Base-by-base conservation (phyloP, 2,797 vertebrate species). In the Ceryle rudis region DNA sequence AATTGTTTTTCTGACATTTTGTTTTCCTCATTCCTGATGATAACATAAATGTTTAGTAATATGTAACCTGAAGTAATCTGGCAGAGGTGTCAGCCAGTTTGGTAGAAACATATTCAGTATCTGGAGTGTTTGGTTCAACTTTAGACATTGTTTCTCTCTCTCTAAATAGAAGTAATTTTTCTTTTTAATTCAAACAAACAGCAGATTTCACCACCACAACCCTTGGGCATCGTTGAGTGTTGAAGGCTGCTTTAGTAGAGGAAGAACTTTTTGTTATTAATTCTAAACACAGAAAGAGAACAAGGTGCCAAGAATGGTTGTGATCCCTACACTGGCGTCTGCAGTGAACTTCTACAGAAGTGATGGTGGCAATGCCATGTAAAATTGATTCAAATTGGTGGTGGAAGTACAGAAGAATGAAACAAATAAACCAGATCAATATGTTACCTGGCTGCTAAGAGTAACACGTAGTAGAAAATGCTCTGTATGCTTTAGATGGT, bases 171-270 rank as follows among this genome's bases (percentile, higher is more conserved):
- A 75, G 8, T 23, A 2, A 28, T 44, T 47, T 58, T 58, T 51
- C 25, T 60, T 18, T 62, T 52, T 52, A 14, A 13, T 67, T 67
- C 52, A 55, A 47, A 46, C 54, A 83, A 86, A 49, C 20, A 42
- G 28, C 35, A 82, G 37, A 17, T 69, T 17, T 11, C 6, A 7
- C 1, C 4, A 5, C 5, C 11, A 1, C 23, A 14, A 25, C 14
- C 57, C 33, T 11, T 4, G 7, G 18, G 33, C 2, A 0, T 7
- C 35, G 22, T 6, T n/a, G 22, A 54, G 16, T 42, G 20, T 14
- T 64, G 31, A 41, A 78, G 47, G 11, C 18, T n/a, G n/a, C 22
- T 67, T 64, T 67, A 55, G 21, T 10, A 66, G 31, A 81, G 37
- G 25, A 33, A 44, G 39, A 75, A 66, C 9, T 37, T 71, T 29